Base-by-base conservation (phyloP, 2,888 invertebrate genomes). In the Sesia apiformis region DNA sequence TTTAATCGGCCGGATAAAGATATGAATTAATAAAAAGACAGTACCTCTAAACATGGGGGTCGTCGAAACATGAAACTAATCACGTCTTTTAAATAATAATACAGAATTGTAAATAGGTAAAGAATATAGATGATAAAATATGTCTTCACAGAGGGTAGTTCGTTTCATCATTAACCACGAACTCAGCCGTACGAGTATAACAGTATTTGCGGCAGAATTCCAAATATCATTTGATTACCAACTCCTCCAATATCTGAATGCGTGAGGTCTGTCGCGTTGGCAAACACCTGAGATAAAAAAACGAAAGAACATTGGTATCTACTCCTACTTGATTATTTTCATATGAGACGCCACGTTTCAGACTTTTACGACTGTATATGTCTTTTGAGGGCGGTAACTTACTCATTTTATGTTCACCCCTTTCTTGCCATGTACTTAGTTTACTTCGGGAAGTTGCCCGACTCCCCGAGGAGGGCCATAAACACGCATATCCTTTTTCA, bases 381-480 rank as follows among this genome's bases (percentile, higher is more conserved):
- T 84, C 87, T 87, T 83, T 78, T 72, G 86, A 85, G 86, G 78
- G 84, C 81, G 76, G 85, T 88, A 88, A 85, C 84, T 88, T 84
- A 88, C 85, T 85, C 81, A 84, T 87, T 88, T 88, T 87, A 87
- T 85, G 86, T 76, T 81, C 79, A 81, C 82, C 80, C 81, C 80
- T 81, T 81, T 81, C 81, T 78, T 79, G 66, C 67, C 70, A 40
- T 40, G 76, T 78, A 78, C 78, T 76, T 50, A 55, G 39, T 51
- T 50, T 80, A 78, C 77, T 77, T 70, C 69, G 74, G 70, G 76
- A 81, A 85, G 78, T 82, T 82, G 76, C 78, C 80, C 72, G 74
- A 72, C 72, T 84, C 87, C 83, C 86, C 64, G 63, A 65, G 80
- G 86, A 74, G 74, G 63, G 67, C 69, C 83, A 81, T 85, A 86